Base-by-base conservation (phyloP, 2,888 invertebrate species). In the Branchellion lobata region DNA sequence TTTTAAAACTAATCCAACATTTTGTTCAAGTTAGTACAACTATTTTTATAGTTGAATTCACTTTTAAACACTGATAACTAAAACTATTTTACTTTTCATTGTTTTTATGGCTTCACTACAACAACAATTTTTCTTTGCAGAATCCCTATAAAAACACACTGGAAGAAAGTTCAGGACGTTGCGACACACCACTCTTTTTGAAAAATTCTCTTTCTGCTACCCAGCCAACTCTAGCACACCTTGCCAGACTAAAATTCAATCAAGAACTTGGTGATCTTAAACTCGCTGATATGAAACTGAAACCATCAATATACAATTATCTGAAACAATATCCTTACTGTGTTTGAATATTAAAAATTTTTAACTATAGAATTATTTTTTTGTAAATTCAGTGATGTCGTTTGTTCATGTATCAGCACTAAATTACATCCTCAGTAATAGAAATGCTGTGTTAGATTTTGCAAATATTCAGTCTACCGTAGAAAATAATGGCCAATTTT, bases 1-100 rank as follows among this genome's bases (percentile, higher is more conserved):
- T 94, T 2, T 90, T 93, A 61, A 91, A 91, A 83, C 89, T 94
- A 83, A 90, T 94, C 1, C 91, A 93, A 85, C 91, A 93, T 86
- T 94, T 94, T 87, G 90, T 92, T 34, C 53, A 47, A 24, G 69
- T 78, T n/a, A 71, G 53, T 24, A 24, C 1, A 3, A 11, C 21
- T 8, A 1, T 33, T 73, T 31, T 73, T 36, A 36, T 33, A 33
- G 72, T 72, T 71, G 31, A 31, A 3, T 8, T 71, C 29, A 33
- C 71, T 27, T 31, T 71, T 29, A 24, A 29, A 33, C 8, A 31
- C 11, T 71, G 8, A 27, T 27, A 21, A n/a, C 34, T 31, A 8
- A 5, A 69, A 69, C n/a, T n/a, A n/a, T n/a, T n/a, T n/a, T n/a
- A n/a, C n/a, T n/a, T n/a, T n/a, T n/a, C n/a, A n/a, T n/a, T 69